Evolutionary conservation across 1,140 invertebrate genomes (phyloP), one percentile per base, ranked within the genome.

Genomic region (Bombus superbus): DNA sequence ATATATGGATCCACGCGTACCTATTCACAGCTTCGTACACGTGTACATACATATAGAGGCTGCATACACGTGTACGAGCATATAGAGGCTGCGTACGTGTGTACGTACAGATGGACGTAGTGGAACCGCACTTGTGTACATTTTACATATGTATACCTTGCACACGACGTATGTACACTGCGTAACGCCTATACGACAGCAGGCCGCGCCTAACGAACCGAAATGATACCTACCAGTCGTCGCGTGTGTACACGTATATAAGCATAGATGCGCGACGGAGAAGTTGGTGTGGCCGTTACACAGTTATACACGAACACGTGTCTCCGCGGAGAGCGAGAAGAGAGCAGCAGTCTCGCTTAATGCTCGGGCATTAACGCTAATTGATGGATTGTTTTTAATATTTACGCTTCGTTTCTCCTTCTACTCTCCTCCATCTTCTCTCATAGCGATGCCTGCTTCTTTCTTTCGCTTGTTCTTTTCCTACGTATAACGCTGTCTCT

Each of bases 301-400:
- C 57, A 40, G 28, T 25, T 62, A n/a, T 59, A 40, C 47, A 22
- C 53, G 73, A 69, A 88, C 86, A 91, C 86, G 89, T 86, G 80
- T 90, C 87, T 83, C 80, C 87, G 71, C 57, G 82, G 57, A 81
- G 57, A 81, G 53, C 44, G 81, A 78, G 71, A 83, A 78, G 78
- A 76, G 83, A 88, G 62, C 82, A 74, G 76, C 81, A 59, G 69
- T 74, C 86, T 81, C 81, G 86, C 85, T 91, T 91, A 91, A 91
- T 91, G 89, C 88, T 83, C 77, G 79, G 74, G 87, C 90, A 92
- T 92, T 92, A 93, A 77, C 88, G 88, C 89, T 93, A 93, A 93
- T 93, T 92, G 92, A 93, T 87, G 89, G 85, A 93, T 90, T 92
- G 89, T 90, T 92, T 92, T 92, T 92, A 92, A 92, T 92, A 92